Percentiles rank a stretch among this genome's conserved stretches.
These are phyloP conservation scores for Halotydeus destructor DNA, from an alignment of 1,140 invertebrate species.

Conservation along the genomic window DNA sequence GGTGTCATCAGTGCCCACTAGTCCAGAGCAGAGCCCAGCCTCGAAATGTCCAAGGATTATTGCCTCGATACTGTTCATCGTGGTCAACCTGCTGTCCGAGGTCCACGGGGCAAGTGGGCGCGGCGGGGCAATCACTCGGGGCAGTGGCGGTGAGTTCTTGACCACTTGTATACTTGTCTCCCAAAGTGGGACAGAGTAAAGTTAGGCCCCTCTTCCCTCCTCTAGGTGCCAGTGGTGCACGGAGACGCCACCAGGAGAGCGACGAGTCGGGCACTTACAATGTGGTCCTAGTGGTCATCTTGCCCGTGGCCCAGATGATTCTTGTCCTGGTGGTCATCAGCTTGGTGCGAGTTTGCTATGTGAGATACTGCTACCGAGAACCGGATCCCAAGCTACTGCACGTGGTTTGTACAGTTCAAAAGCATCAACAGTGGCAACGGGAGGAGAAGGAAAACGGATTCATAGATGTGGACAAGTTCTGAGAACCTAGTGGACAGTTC, in stretches of 20 bases:
- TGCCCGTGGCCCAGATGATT: constrained; percentile 13
- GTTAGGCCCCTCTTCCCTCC: background rate
- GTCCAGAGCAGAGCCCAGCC: no score
- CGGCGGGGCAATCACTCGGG: background rate
- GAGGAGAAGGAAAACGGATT: no score
- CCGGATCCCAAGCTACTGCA: background rate
- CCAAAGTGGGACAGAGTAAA: background rate
- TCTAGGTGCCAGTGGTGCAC: background rate
- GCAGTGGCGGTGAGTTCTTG: background rate
- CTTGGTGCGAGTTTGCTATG: constrained; percentile 11
- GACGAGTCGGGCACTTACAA: constrained; percentile 9
- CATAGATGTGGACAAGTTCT: no score
- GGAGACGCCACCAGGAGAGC: background rate
- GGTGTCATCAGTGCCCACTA: no score
- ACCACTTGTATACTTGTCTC: background rate
- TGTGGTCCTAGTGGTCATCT: constrained; percentile 12
- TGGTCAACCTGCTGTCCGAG: no score
- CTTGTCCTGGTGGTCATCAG: constrained; percentile 4
- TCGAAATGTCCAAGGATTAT: no score
- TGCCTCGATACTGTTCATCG: no score
- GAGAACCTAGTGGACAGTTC: no score
- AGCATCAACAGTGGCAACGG: no score
- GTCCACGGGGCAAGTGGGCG: background rate
- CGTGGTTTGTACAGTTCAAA: background rate
- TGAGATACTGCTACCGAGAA: constrained; percentile 6